Percentiles rank a stretch among this genome's conserved stretches.
These are phyloP conservation scores for Melanotaenia maccullochi DNA, from an alignment of 2,797 vertebrate species.

Conservation along the genomic window DNA sequence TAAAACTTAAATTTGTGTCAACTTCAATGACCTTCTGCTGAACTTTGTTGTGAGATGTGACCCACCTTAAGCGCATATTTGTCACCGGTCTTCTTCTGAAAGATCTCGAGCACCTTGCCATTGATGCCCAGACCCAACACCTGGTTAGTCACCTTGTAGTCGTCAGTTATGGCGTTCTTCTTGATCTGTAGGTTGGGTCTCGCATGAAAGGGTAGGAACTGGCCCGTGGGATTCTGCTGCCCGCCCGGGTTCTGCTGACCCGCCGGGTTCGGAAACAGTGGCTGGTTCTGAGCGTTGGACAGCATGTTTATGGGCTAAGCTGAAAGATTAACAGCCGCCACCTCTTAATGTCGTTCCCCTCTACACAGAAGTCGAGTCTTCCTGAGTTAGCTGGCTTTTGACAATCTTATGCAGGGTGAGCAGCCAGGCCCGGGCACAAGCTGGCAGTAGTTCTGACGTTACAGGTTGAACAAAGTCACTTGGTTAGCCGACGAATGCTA, in stretches of 20 bases:
- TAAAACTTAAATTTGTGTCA: background rate
- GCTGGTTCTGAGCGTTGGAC: constrained; percentile 86
- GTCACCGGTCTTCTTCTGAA: constrained; percentile 89
- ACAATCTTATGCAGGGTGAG: constrained; percentile 14
- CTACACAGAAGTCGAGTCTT: constrained; percentile 23
- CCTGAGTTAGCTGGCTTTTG: constrained; percentile 53
- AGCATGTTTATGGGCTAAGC: constrained; percentile 78
- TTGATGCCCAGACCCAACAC: constrained; percentile 96
- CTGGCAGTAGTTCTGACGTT: constrained; percentile 20
- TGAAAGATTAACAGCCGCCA: constrained; percentile 41
- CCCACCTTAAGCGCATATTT: constrained; percentile 95
- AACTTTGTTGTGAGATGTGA: background rate
- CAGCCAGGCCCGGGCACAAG: constrained; percentile 25
- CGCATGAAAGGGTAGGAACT: constrained; percentile 82
- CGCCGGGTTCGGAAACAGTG: constrained; percentile 83
- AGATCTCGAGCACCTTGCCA: constrained; percentile 94
- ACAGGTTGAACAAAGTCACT: constrained; percentile 54
- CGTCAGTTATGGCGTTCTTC: constrained; percentile 95
- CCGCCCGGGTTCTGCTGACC: constrained; percentile 72
- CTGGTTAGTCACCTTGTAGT: constrained; percentile 96
- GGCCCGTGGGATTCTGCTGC: constrained; percentile 73
- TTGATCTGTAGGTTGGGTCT: constrained; percentile 89
- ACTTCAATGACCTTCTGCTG: background rate
- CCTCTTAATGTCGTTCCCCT: constrained; percentile 41
- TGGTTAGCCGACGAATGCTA: constrained; percentile 41